Base-by-base conservation (phyloP, 2,113 vertebrate genomes). In the Phyllopteryx taeniolatus region DNA sequence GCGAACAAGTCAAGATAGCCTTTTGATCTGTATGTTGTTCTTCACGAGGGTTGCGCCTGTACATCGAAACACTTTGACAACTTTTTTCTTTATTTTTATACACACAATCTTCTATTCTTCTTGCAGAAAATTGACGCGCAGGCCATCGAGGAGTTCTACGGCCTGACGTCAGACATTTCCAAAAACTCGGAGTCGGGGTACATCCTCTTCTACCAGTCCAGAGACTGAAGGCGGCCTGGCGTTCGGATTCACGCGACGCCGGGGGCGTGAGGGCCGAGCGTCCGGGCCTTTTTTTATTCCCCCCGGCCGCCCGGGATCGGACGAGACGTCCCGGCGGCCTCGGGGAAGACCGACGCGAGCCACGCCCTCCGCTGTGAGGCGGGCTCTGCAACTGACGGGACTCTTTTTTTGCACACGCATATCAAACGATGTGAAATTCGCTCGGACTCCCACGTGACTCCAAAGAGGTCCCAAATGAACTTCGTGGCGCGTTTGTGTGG, bases 141-240 rank as follows among this genome's bases (percentile, higher is more conserved):
- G 84, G 96, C 96, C 54, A 96, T 97, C 33, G 95, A 97, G 86
- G 96, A 96, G 86, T 97, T 97, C 92, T 97, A 97, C 80, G 95
- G 95, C 42, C 91, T 97, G 83, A 97, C 96, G 15, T 95, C 96
- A 44, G 96, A 97, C 92, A 95, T 96, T 90, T 96, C 95, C 90
- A 97, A 97, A 91, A 97, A 96, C 90, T 96, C 95, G 0, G 96
- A 97, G 78, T 96, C 94, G 1, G 95, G 95, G 57, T 97, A 96
- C 87, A 96, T 97, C 87, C 94, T 97, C 86, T 96, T 96, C 90
- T 97, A 96, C 87, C 95, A 97, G 91, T 97, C 95, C 64, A 94
- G 95, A 91, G 95, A 96, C 94, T 97, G 90, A 91, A 92, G 35
- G 64, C 60, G 35, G 64, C 62, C 62, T 56, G 54, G 63, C 19